Conservation (phyloP, 2,113 vertebrate species). For the Lophochroa leadbeateri region DNA sequence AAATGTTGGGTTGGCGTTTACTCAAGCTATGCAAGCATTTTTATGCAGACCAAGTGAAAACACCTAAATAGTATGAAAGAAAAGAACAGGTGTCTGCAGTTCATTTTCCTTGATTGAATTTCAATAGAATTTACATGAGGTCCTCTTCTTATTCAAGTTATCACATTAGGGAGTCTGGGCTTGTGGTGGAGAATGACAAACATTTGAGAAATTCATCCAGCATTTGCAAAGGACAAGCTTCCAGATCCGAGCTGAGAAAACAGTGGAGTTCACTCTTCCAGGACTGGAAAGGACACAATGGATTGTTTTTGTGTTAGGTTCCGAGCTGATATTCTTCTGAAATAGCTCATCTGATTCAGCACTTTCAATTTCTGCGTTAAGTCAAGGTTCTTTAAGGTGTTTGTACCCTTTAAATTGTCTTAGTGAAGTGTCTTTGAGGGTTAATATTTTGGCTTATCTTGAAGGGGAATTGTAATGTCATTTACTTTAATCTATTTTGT, state of each 20-base stretch:
- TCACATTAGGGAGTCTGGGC: conserved; percentile 52
- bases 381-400: background rate
- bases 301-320: background rate
- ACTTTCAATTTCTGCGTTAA: background rate
- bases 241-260: background rate
- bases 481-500: conserved; percentile 13
- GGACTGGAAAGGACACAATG: background rate
- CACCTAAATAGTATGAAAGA: conserved; percentile 20
- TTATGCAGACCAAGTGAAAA: conserved; percentile 47
- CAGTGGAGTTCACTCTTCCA: background rate
- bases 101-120: conserved; percentile 70
- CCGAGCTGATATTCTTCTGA: background rate
- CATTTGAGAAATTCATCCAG: background rate
- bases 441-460: background rate
- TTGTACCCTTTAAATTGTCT: background rate
- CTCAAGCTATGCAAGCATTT: conserved; percentile 50
- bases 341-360: background rate
- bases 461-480: background rate
- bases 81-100: conserved; percentile 67
- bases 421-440: background rate
- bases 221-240: background rate
- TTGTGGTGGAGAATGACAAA: conserved; percentile 18
- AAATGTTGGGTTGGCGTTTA: conserved; percentile 23
- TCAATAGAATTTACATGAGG: conserved; percentile 63
- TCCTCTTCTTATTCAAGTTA: conserved; percentile 58